Conservation (phyloP, 2,113 vertebrate genomes). For the Mola mola region DNA sequence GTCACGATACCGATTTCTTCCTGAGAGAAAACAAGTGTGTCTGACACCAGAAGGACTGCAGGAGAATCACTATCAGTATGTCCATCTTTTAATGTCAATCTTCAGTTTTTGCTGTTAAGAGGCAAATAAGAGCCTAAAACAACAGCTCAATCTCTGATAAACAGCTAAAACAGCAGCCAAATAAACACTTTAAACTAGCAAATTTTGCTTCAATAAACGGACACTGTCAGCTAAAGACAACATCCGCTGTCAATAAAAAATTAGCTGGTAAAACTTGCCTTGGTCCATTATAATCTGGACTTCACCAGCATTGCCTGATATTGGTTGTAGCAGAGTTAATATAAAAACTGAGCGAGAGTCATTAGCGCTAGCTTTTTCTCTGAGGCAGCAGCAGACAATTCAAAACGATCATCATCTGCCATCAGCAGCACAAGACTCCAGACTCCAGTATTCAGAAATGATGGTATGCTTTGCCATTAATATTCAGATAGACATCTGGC, state of each 20-base stretch:
- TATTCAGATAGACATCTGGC: conserved; percentile 49
- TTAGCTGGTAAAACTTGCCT: not conserved
- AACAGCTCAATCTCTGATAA: not conserved
- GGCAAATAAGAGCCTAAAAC: not conserved
- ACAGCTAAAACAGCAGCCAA: no score
- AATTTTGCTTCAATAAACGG: no score
- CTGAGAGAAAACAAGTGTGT: conserved; percentile 53
- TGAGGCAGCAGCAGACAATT: conserved; percentile 38
- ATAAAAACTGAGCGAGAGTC: conserved; percentile 11
- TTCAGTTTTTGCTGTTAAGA: not conserved
- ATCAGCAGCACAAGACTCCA: conserved; percentile 41
- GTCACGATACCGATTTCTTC: conserved; percentile 46
- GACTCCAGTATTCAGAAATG: conserved; percentile 31
- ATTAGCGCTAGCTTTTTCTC: conserved; percentile 19
- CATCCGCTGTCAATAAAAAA: not conserved
- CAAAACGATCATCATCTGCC: conserved; percentile 38
- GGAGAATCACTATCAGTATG: conserved; percentile 26
- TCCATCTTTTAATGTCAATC: conserved; percentile 23
- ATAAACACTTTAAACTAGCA: no score
- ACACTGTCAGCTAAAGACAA: not conserved
- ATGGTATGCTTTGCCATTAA: conserved; percentile 45
- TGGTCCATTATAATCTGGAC: not conserved
- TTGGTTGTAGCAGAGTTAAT: conserved; percentile 9
- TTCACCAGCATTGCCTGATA: not conserved
- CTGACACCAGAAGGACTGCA: conserved; percentile 49